Evolutionary conservation across 2,113 vertebrate genomes (phyloP), one percentile per base, ranked within the genome.

Genomic region (Leucosticte australis): DNA sequence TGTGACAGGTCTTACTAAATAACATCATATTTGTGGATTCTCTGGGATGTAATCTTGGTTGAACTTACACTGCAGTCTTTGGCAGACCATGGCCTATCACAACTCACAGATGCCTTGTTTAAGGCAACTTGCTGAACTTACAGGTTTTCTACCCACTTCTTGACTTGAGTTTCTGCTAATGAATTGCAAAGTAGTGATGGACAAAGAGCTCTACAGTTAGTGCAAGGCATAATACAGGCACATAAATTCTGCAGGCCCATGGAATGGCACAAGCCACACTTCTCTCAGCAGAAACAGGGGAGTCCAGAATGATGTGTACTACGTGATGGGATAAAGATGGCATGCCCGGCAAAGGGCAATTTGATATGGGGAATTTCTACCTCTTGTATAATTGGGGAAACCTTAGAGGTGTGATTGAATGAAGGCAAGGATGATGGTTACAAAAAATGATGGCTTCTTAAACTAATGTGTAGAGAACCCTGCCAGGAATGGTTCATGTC

Each of bases 401-500:
- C 50, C 80, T 94, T 64, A 93, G 78, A 96, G 94, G 96, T 96
- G 97, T 95, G 94, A 97, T 62, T 96, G 95, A 97, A 95, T 67
- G 86, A 94, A 96, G 92, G 42, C 83, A 89, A 80, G 62, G 79
- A 83, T 95, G 96, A 97, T 71, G 83, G 86, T 95, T 69, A 92
- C 55, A 95, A 92, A 95, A 95, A 91, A 96, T 97, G 96, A 97
- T 96, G 93, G 92, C 93, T 95, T 95, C 96, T 97, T 89, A 90
- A 96, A 95, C 92, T 97, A 96, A 97, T 97, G 71, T 94, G 95
- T 68, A 93, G 92, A 90, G 97, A 97, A 74, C 96, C 89, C 97
- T 97, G 97, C 97, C 97, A 97, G 95, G 92, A 97, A 93, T 27
- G 68, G 94, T 97, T 97, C 96, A 93, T 95, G 96, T 97, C 96